These are phyloP conservation scores for Salvelinus namaycush DNA, from an alignment of 2,113 vertebrate genomes.

Conservation along the genomic window DNA sequence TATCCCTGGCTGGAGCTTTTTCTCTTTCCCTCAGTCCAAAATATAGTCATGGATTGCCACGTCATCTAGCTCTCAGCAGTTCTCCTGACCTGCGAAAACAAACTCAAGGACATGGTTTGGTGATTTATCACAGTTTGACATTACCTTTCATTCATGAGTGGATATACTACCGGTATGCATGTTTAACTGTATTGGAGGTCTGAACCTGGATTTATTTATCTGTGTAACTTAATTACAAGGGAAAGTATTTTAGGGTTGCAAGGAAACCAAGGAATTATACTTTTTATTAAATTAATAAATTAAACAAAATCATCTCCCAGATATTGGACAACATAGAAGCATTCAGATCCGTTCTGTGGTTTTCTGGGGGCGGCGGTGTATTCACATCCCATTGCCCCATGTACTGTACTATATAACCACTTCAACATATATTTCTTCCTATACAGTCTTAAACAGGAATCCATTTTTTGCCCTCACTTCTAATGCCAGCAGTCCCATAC, in stretches of 20 bases:
- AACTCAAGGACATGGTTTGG: conserved; percentile 32
- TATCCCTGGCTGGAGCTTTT: conserved; percentile 41
- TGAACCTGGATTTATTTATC: not conserved
- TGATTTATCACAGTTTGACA: conserved; percentile 26
- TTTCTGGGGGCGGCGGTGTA: not conserved
- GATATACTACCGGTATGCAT: too few relatives aligned
- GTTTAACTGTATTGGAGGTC: not conserved
- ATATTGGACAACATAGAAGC: conserved; percentile 29
- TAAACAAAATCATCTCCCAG: conserved; percentile 31
- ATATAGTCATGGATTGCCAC: conserved; percentile 74
- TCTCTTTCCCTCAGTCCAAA: conserved; percentile 64
- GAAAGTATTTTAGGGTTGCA: conserved; percentile 7
- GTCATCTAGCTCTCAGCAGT: conserved; percentile 68
- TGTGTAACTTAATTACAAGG: not conserved
- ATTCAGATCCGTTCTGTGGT: conserved; percentile 34
- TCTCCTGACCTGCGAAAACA: conserved; percentile 38
- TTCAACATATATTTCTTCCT: conserved; percentile 19
- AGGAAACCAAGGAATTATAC: conserved; percentile 41
- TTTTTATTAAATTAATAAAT: conserved; percentile 11
- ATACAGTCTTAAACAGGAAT: conserved; percentile 34
- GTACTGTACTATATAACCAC: conserved; percentile 18
- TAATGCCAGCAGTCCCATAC: conserved; percentile 22
- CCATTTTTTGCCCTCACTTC: conserved; percentile 14
- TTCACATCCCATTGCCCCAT: not conserved
- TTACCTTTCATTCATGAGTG: conserved; percentile 14